A percentile compares a stretch with the other conserved stretches of the same genome.
Evolutionary conservation across 2,888 invertebrate species (phyloP).

Genomic region (Athetis lepigone): DNA sequence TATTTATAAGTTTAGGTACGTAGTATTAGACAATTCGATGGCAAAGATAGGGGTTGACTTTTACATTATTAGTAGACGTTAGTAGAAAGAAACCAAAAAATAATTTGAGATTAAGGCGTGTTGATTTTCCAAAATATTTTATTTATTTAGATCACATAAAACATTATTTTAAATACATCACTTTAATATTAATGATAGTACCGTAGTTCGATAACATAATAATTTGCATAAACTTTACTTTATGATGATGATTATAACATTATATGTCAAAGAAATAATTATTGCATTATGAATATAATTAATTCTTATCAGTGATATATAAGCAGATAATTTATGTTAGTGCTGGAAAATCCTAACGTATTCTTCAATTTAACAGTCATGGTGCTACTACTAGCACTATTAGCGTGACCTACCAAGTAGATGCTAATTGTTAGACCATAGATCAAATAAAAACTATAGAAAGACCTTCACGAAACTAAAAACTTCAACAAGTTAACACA

Average conservation of each 20-base stretch:
- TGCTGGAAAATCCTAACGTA: conserved; percentile 49
- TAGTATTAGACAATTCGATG: too few species aligned
- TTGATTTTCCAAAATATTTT: conserved; percentile 65
- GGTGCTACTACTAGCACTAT: conserved; percentile 28
- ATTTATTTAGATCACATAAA: conserved; percentile 75
- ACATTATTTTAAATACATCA: conserved; percentile 64
- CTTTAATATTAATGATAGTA: conserved; percentile 52
- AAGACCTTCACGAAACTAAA: too few species aligned
- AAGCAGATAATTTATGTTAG: conserved; percentile 52
- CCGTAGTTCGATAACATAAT: conserved; percentile 59
- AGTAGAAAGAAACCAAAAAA: too few species aligned
- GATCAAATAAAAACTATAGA: too few species aligned
- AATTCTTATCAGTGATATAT: conserved; percentile 48
- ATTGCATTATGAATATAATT: conserved; percentile 51
- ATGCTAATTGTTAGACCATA: conserved; percentile 18
- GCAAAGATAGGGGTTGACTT: too few species aligned
- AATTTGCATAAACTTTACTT: conserved; percentile 65
- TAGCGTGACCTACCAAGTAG: conserved; percentile 17
- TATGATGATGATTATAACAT: conserved; percentile 62
- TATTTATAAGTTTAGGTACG: too few species aligned
- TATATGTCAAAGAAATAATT: conserved; percentile 49
- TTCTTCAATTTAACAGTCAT: conserved; percentile 19
- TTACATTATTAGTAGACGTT: too few species aligned
- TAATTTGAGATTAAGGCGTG: too few species aligned
- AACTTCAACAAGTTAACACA: too few species aligned